Conservation (phyloP, 2,888 invertebrate genomes). For the Ornithoptera alexandrae region DNA sequence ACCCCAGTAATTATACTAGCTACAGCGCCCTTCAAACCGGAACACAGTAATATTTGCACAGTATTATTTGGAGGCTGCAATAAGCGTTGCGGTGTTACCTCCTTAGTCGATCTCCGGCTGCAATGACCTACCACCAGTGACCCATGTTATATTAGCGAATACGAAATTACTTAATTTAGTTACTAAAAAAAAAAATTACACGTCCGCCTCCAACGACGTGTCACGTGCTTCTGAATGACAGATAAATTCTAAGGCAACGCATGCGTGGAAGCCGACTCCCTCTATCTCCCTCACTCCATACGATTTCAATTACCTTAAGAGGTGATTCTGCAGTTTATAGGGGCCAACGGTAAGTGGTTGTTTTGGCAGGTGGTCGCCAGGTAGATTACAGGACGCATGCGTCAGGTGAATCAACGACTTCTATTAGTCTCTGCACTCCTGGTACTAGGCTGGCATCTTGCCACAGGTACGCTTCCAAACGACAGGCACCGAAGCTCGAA, state of each 20-base stretch:
- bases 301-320: slow-evolving; percentile 32
- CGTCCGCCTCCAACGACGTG: not conserved
- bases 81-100: no score
- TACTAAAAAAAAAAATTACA: not conserved
- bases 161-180: no score
- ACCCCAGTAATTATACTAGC: no score
- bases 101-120: no score
- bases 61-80: no score
- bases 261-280: slow-evolving; percentile 42
- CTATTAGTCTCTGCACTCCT: slow-evolving; percentile 54
- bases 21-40: no score
- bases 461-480: slow-evolving; percentile 77
- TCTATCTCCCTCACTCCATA: slow-evolving; percentile 31
- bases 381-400: slow-evolving; percentile 67
- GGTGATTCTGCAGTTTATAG: slow-evolving; percentile 36
- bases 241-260: slow-evolving; percentile 29
- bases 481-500: slow-evolving; percentile 61
- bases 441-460: slow-evolving; percentile 78
- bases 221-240: slow-evolving; percentile 32
- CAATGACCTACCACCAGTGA: no score
- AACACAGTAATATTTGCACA: no score
- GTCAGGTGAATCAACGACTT: slow-evolving; percentile 62
- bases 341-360: slow-evolving; percentile 48
- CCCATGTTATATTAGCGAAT: no score
- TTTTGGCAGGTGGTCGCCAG: slow-evolving; percentile 60